Evolutionary conservation across 2,797 vertebrate species (phyloP).

Genomic region (Danio kyathit): DNA sequence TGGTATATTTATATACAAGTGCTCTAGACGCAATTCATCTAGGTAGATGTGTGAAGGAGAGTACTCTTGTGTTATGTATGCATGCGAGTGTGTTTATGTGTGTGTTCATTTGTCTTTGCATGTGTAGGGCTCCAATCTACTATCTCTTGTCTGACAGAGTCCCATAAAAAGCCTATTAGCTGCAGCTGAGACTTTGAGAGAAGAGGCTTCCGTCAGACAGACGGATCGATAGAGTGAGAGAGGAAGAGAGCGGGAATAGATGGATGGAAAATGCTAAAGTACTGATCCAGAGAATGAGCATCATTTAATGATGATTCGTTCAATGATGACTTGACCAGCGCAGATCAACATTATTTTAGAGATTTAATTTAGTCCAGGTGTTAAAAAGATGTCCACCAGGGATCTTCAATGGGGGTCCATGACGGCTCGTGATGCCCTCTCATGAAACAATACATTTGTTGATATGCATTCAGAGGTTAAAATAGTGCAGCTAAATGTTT

Average conservation of each 20-base stretch:
- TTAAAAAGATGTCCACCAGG: constrained; percentile 8
- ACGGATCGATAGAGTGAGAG: constrained; percentile 56
- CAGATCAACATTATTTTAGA: constrained; percentile 17
- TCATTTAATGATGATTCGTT: constrained; percentile 47
- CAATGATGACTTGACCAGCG: constrained; percentile 3
- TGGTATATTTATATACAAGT: constrained; percentile 31
- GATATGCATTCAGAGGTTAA: constrained; percentile 14
- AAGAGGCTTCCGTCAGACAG: constrained; percentile 61
- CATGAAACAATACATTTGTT: not conserved
- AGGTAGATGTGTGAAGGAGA: not conserved
- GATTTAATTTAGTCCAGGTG: constrained; percentile 31
- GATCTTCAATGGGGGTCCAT: not conserved
- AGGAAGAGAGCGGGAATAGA: constrained; percentile 45
- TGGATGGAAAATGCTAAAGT: constrained; percentile 43
- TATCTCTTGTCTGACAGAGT: constrained; percentile 70
- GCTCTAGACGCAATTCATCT: not conserved
- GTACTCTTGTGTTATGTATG: constrained; percentile 16
- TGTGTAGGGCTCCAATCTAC: constrained; percentile 62
- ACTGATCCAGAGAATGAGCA: constrained; percentile 42
- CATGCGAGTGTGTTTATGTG: constrained; percentile 48
- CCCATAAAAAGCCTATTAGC: constrained; percentile 81
- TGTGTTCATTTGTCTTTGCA: constrained; percentile 58
- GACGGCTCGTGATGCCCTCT: too few relatives aligned
- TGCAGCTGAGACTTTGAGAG: constrained; percentile 68
- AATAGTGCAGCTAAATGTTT: not conserved